Base-by-base conservation (phyloP, 2,113 vertebrate genomes). In the Falcunculus frontatus region DNA sequence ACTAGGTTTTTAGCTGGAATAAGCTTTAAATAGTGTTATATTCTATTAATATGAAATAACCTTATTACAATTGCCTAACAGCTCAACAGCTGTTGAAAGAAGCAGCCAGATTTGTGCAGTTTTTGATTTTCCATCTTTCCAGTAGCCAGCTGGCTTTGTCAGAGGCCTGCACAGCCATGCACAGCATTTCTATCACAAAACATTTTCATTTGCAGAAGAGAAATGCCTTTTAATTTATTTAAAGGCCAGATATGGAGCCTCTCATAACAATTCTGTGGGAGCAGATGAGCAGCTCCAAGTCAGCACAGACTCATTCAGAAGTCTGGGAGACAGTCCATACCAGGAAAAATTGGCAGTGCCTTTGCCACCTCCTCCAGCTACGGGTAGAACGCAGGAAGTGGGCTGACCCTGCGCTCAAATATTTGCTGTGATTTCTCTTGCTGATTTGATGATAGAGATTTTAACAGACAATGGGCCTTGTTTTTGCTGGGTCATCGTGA, bases 371-470 rank as follows among this genome's bases (percentile, higher is more conserved):
- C 95, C 68, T 93, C 55, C 69, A 79, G 10, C 62, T 79, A 37
- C 2, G 3, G 53, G 46, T 7, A 76, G 76, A 81, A 85, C 0
- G 4, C 81, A 94, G 87, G 87, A 95, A 93, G 75, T 91, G 82
- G 74, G 78, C 70, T 95, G 78, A 42, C 63, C 79, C 53, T 17
- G 5, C 2, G 2, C 75, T 88, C 92, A 90, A 83, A 80, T 90
- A 87, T 80, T 95, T 93, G 87, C 82, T 93, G 87, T 78, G 78
- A 81, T 94, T 96, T 94, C 87, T 96, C 75, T n/a, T 83, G 82
- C 75, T 93, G 79, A 80, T 88, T 47, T 46, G 62, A 82, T 68
- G 70, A 39, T 19, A 85, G 87, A 89, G 65, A 60, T 88, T 93
- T 93, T 91, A 83, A 70, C 55, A 95, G 89, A 91, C 81, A 67